Evolutionary conservation across 2,888 invertebrate genomes (phyloP), one percentile per base, ranked within the genome.

Genomic region (Acleris sparsana): DNA sequence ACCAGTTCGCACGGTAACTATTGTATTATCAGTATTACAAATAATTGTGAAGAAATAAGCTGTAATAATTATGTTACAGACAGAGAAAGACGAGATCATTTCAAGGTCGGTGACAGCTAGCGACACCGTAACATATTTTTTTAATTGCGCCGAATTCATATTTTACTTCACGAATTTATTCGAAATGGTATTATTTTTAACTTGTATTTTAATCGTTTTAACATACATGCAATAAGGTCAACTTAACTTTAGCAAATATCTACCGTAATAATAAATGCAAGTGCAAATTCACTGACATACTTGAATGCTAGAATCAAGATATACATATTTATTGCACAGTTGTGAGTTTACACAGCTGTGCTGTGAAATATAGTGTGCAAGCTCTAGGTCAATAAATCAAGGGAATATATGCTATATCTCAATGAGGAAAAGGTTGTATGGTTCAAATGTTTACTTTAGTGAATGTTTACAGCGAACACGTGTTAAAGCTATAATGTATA

Each of bases 1-100:
- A 57, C n/a, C 5, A 46, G 49, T 83, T 84, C 79, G 74, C 84
- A 82, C 79, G 75, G 74, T 67, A 61, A 69, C 77, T 72, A 82
- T 85, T 85, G 82, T 85, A 66, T 78, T 73, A 76, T 76, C 71
- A 39, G 81, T 80, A 79, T 84, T 33, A 33, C 3, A 33, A 33
- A 33, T 33, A 33, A 33, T 33, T 80, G 78, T 73, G 74, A 76
- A 76, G 75, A 69, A 72, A 71, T 67, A 70, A 73, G 71, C 71
- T 76, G 39, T 74, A 70, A 69, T 56, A 59, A 71, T 74, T 55
- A 44, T 22, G 73, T 72, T 73, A 53, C 65, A 55, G 29, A 61
- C 13, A 3, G 51, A 11, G 25, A 60, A 46, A 55, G 49, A 43
- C 2, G 7, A 2, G 53, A 33, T 33, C 9, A 17, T 1, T 17